Base-by-base conservation (phyloP, 2,113 vertebrate species). In the Poicephalus gulielmi region DNA sequence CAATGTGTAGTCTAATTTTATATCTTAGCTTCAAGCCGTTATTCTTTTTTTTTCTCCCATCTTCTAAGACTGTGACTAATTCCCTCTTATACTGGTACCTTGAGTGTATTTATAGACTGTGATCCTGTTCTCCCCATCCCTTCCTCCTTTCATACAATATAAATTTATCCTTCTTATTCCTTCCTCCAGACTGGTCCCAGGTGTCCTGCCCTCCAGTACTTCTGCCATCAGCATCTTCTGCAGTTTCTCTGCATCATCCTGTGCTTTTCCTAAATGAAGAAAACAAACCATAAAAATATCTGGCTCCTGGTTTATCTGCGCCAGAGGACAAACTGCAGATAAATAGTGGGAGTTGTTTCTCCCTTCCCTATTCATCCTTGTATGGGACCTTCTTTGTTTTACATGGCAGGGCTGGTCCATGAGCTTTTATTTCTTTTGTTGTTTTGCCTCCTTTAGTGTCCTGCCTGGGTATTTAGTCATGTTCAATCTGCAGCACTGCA, bases 51-150 rank as follows among this genome's bases (percentile, higher is more conserved):
- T 83, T 37, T 17, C n/a, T 71, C 22, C 37, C 62, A 49, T 79
- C 41, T 41, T 90, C 19, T 86, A 85, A 64, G 82, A 39, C n/a
- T 59, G 39, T 91, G 92, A 94, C 90, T 94, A 94, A 95, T 96
- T 93, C 60, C 37, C 12, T 81, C 44, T 83, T 69, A 8, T 33
- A 39, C 20, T 11, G 23, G 39, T 83, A 93, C 86, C 94, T 91
- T 63, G 23, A 47, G 68, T 75, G 35, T 92, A 92, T 91, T 94
- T 94, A 79, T 76, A 91, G 85, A 17, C 62, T 44, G 8, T 59
- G 50, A 80, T 87, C 64, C 50, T 91, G 80, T 31, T 57, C 60
- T 74, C 4, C 2, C 6, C 11, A 31, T 83, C n/a, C 33, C 55
- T 76, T 64, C 22, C 30, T 63, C 25, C 18, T 33, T 41, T 55